A percentile compares a stretch with the other conserved stretches of the same genome.
Conservation (phyloP, 2,888 invertebrate genomes). For the Rhopalosiphum nymphaeae region DNA sequence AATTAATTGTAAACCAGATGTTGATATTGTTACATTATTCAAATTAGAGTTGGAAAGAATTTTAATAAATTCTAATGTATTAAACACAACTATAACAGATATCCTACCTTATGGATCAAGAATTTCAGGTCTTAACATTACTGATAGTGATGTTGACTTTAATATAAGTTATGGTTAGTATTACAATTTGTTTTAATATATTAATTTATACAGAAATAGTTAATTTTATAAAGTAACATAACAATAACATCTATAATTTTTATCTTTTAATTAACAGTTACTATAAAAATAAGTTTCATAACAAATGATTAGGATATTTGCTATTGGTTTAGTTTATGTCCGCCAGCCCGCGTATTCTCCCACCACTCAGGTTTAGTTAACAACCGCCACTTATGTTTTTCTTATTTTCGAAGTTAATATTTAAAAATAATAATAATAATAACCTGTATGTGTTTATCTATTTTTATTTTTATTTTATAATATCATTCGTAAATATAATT, state of each 20-base stretch:
- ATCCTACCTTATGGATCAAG: conserved; percentile 60
- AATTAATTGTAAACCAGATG: neutral
- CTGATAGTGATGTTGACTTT: conserved; percentile 52
- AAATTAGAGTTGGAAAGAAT: conserved; percentile 37
- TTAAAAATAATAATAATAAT: no score
- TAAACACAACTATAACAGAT: conserved; percentile 38
- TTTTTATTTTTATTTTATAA: no score
- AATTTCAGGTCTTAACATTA: conserved; percentile 41
- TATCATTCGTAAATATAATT: no score
- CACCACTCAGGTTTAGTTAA: no score
- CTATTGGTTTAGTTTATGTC: no score
- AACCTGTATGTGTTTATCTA: no score
- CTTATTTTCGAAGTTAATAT: no score
- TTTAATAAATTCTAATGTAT: neutral
- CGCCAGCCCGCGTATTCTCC: no score
- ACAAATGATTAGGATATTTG: neutral
- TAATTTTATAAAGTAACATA: neutral
- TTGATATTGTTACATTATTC: conserved; percentile 11
- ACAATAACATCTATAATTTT: neutral
- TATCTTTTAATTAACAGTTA: neutral
- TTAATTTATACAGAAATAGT: neutral
- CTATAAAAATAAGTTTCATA: neutral
- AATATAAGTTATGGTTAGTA: conserved; percentile 46
- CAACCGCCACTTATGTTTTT: no score
- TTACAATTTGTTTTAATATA: neutral